Conservation (phyloP, 2,888 invertebrate genomes). For the Lumbricus terrestris region DNA sequence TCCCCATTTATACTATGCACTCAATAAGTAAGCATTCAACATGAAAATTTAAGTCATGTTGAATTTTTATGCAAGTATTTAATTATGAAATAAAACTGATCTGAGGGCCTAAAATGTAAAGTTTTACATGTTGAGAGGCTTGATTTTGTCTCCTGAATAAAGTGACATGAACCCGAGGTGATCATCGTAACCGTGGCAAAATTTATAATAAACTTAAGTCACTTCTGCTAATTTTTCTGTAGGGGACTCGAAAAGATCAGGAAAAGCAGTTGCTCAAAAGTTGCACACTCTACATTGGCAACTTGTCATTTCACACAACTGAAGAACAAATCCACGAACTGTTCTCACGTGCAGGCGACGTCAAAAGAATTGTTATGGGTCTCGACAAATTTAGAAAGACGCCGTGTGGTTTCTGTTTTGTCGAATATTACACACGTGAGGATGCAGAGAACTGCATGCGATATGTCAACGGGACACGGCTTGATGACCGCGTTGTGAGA, state of each 20-base stretch:
- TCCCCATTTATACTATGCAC: too few species aligned
- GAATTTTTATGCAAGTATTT: neutral
- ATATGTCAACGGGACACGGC: constrained; percentile 90
- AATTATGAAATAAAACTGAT: neutral
- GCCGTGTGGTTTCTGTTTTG: constrained; percentile 98
- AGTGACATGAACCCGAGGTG: neutral
- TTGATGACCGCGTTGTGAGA: constrained; percentile 93
- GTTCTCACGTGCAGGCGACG: constrained; percentile 92
- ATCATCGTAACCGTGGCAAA: too few species aligned
- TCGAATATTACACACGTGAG: constrained; percentile 73
- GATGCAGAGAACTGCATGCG: constrained; percentile 67
- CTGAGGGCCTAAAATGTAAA: neutral
- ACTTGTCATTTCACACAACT: constrained; percentile 95
- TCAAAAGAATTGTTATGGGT: constrained; percentile 91
- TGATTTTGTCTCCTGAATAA: neutral
- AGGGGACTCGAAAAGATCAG: constrained; percentile 57
- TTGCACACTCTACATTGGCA: constrained; percentile 90
- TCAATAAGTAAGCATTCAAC: too few species aligned
- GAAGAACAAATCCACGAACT: constrained; percentile 87
- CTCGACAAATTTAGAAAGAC: constrained; percentile 96
- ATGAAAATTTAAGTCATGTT: too few species aligned
- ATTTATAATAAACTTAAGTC: neutral
- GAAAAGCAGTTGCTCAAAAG: constrained; percentile 47
- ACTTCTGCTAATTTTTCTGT: constrained; percentile 35
- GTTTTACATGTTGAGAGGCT: neutral